A percentile compares a stretch with the other conserved stretches of the same genome.
Evolutionary conservation across 2,888 invertebrate genomes (phyloP).

Genomic region (Cepaea hortensis): DNA sequence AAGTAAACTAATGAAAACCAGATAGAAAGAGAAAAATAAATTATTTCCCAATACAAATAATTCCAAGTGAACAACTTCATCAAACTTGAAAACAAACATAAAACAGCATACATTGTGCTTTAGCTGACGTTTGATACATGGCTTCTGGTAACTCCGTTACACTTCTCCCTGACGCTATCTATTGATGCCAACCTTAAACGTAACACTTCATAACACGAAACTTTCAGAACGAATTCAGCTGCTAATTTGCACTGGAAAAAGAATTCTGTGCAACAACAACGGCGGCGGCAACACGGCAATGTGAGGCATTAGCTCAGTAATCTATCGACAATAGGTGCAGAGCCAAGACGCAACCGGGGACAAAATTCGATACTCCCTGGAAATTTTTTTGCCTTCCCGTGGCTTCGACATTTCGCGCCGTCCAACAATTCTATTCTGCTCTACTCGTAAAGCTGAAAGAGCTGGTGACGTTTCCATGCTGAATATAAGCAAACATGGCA

Average conservation of each 20-base stretch:
- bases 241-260: neutral
- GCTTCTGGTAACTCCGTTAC: no score
- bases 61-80: no score
- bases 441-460: neutral
- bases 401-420: neutral
- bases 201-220: no score
- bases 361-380: slow-evolving; percentile 33
- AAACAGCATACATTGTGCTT: no score
- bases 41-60: no score
- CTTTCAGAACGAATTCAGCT: neutral
- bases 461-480: neutral
- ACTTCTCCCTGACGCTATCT: no score
- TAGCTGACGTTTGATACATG: no score
- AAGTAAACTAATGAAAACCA: no score
- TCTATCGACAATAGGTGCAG: slow-evolving; percentile 31
- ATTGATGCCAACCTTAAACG: no score
- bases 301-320: slow-evolving; percentile 9
- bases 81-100: no score
- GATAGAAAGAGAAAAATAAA: no score
- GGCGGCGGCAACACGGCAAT: neutral
- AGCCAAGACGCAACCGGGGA: slow-evolving; percentile 15
- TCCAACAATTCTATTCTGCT: neutral
- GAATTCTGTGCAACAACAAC: neutral
- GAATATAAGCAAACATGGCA: slow-evolving; percentile 25
- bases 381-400: slow-evolving; percentile 13